phyloP scores from a whole-genome alignment of 64 coral and sea anemone species.

The Montipora capricornis region DNA sequence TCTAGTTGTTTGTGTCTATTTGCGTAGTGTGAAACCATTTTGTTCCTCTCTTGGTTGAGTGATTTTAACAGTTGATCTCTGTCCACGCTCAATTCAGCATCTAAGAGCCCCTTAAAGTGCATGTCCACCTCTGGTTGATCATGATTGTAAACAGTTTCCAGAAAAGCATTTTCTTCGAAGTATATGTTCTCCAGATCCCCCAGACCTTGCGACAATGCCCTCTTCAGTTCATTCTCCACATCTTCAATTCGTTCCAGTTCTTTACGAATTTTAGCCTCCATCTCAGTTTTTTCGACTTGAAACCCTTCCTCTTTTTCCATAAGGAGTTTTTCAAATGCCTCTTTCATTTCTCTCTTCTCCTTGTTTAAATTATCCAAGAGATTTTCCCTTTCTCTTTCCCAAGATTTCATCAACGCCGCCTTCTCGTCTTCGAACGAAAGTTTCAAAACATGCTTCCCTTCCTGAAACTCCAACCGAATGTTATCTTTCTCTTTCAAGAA shows the following conservation, averaged over 20 bases:
- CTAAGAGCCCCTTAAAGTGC: constrained; percentile 82
- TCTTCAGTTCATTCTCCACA: constrained; percentile 93
- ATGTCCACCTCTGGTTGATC: constrained; percentile 95
- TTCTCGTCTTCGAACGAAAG: constrained; percentile 95
- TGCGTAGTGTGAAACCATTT: constrained; percentile 80
- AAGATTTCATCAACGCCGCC: constrained; percentile 59
- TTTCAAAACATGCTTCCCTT: constrained; percentile 96
- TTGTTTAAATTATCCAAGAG: constrained; percentile 76
- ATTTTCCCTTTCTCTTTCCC: constrained; percentile 84
- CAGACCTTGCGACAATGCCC: constrained; percentile 75
- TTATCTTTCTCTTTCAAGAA: constrained; percentile 97
- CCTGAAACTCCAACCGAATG: constrained; percentile 95
- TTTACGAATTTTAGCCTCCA: constrained; percentile 76
- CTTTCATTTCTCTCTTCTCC: constrained; percentile 84
- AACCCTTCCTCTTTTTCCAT: constrained; percentile 76
- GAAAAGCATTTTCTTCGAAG: constrained; percentile 67
- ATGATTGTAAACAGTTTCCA: constrained; percentile 71
- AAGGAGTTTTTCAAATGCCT: constrained; percentile 65
- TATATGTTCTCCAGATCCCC: constrained; percentile 92
- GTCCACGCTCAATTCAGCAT: constrained; percentile 66
- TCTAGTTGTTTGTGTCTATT: constrained; percentile 87
- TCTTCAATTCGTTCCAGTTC: constrained; percentile 95
- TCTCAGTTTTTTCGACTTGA: constrained; percentile 86
- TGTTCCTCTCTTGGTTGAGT: constrained; percentile 77
- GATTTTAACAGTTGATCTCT: constrained; percentile 68